Evolutionary conservation across 2,113 vertebrate genomes (phyloP), one percentile per base, ranked within the genome.

Genomic region (Mesitornis unicolor): DNA sequence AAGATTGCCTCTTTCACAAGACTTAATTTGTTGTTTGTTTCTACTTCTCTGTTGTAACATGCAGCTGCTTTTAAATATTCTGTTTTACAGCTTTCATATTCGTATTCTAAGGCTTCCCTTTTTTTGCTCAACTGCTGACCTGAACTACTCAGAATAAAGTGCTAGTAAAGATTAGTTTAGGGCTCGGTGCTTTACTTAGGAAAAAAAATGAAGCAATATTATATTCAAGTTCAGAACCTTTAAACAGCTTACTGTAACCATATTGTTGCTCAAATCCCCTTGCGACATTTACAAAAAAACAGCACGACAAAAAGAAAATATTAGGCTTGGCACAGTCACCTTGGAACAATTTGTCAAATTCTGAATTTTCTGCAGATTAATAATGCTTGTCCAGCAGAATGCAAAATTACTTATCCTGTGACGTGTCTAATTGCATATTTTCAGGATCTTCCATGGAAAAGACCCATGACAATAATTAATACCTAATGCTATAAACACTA

Each of bases 401-500:
- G 67, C 81, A 94, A 87, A 95, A 65, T 24, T 20, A 63, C 71
- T 94, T 90, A 88, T 90, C 54, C 88, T 67, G 56, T 74, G 94
- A 95, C 8, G 6, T 89, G 65, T 51, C 75, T 97, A 97, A 96
- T 95, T 97, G 92, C 96, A 69, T 70, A 89, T 94, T 97, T 98
- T 95, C 96, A 83, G 95, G 96, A 96, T 96, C 95, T 97, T 96
- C 93, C 73, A 20, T 57, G 63, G 95, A 97, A 97, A 97, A 95
- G 79, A 79, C 92, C 86, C 59, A 57, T 78, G 94, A 84, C 87
- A 97, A 97, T 97, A 98, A 98, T 98, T 98, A 98, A 98, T 97
- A 94, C 94, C 95, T 98, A 98, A 96, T 95, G 97, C 89, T 96
- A 95, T 89, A 97, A 98, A 97, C 86, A 95, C 89, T 76, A 77